phyloP scores from a whole-genome alignment of 1,140 invertebrate genomes.

The Venustaconcha ellipsiformis region DNA sequence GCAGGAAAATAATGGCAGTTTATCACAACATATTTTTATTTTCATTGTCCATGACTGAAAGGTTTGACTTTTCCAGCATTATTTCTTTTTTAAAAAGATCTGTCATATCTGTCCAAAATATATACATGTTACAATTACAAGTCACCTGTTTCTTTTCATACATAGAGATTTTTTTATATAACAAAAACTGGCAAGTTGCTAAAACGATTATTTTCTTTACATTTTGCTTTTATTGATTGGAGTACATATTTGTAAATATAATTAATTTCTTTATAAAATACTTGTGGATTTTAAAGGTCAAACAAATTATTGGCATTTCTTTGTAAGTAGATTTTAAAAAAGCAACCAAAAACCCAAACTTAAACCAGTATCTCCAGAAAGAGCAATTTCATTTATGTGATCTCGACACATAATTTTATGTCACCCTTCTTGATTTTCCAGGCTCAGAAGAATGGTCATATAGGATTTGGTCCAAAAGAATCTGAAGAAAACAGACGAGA shows the following conservation, averaged over 20 bases:
- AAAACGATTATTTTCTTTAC: too few relatives aligned
- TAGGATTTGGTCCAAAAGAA: conserved; percentile 92
- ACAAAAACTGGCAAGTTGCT: too few relatives aligned
- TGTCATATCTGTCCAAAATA: not conserved
- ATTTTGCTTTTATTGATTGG: too few relatives aligned
- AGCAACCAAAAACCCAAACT: not conserved
- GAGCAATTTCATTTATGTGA: not conserved
- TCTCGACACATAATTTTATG: not conserved
- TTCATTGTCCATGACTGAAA: not conserved
- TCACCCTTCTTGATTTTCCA: conserved; percentile 26
- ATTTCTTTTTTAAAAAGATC: not conserved
- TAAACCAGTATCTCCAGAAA: not conserved
- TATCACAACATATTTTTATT: not conserved
- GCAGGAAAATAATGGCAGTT: not conserved
- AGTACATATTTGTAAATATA: not conserved
- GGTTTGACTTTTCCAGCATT: not conserved
- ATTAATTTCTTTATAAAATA: not conserved
- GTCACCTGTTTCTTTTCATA: too few relatives aligned
- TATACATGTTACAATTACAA: not conserved
- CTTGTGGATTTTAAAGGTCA: not conserved
- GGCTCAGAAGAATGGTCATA: conserved; percentile 75
- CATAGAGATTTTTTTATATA: too few relatives aligned
- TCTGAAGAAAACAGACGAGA: conserved; percentile 88
- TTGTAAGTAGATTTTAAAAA: not conserved
- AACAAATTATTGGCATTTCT: not conserved